phyloP scores from a whole-genome alignment of 1,140 invertebrate genomes.

The Oreohelix idahoensis region DNA sequence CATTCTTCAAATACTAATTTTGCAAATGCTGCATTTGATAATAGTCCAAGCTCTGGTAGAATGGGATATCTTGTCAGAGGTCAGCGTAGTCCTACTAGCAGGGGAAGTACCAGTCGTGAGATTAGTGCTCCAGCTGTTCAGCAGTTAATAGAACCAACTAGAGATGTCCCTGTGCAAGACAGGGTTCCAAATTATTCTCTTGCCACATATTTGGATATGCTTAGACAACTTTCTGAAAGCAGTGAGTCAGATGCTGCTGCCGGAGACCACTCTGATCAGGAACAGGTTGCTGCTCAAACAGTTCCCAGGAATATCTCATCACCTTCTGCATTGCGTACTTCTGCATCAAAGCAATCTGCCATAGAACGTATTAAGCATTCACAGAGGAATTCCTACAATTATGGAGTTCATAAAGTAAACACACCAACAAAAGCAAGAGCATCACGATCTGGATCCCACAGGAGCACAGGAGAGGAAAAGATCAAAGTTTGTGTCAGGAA shows the following conservation, averaged over 20 bases:
- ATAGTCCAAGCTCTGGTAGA: neutral
- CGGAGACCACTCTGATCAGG: conserved; percentile 28
- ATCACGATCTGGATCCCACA: conserved; percentile 30
- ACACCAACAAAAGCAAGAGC: conserved; percentile 20
- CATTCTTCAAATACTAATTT: neutral
- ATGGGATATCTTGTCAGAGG: neutral
- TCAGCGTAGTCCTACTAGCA: neutral
- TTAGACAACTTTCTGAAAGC: conserved; percentile 45
- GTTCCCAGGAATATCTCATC: conserved; percentile 3
- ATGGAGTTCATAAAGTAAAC: conserved; percentile 64
- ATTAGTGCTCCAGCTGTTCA: neutral
- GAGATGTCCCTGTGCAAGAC: conserved; percentile 46
- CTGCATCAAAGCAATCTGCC: conserved; percentile 39
- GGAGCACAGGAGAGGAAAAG: conserved; percentile 52
- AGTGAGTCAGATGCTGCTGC: conserved; percentile 36
- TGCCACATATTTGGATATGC: conserved; percentile 45
- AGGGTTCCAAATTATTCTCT: conserved; percentile 49
- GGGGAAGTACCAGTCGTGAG: neutral
- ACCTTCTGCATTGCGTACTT: conserved; percentile 34
- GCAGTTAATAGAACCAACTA: conserved; percentile 42
- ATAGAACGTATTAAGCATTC: conserved; percentile 27
- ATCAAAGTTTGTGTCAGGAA: conserved; percentile 98
- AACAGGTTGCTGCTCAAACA: neutral
- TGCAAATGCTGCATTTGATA: neutral
- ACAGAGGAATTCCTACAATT: conserved; percentile 64